A percentile compares a stretch with the other conserved stretches of the same genome.
Conservation (phyloP, 2,888 invertebrate genomes). For the Auanema sp. region DNA sequence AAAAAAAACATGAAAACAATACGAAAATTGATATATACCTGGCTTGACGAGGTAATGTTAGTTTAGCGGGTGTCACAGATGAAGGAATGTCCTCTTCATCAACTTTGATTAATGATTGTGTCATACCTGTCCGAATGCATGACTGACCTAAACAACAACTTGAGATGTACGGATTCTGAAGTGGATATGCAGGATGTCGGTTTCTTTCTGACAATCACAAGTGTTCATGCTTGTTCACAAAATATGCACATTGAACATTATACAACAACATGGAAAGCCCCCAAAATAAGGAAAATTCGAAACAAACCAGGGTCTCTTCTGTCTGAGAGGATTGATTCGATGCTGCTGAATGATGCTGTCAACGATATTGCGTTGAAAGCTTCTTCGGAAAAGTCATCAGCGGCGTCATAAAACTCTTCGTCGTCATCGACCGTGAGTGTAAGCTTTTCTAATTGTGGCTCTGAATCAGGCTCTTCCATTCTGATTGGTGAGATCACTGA, state of each 20-base stretch:
- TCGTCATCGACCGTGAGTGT: background rate
- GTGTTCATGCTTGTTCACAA: background rate
- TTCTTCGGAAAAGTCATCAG: conserved; percentile 12
- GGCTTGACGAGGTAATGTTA: no score
- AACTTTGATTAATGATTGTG: conserved; percentile 18
- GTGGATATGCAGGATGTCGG: background rate
- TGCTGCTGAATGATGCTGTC: conserved; percentile 13
- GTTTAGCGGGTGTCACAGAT: no score
- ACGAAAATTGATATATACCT: no score
- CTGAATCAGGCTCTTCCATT: background rate
- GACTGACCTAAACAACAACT: conserved; percentile 17
- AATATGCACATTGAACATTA: background rate
- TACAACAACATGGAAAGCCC: background rate
- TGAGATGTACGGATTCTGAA: background rate
- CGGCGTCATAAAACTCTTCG: conserved; percentile 16
- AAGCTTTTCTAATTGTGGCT: background rate
- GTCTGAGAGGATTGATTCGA: conserved; percentile 13
- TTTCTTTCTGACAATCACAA: conserved; percentile 1
- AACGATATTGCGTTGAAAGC: conserved; percentile 7
- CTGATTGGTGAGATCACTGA: background rate
- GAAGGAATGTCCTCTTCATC: conserved; percentile 16
- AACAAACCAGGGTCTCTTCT: conserved; percentile 1
- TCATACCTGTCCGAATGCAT: conserved; percentile 13
- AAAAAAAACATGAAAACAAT: background rate
- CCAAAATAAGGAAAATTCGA: background rate